Evolutionary conservation across 2,113 vertebrate species (phyloP).

Genomic region (Xiphorhynchus elegans): DNA sequence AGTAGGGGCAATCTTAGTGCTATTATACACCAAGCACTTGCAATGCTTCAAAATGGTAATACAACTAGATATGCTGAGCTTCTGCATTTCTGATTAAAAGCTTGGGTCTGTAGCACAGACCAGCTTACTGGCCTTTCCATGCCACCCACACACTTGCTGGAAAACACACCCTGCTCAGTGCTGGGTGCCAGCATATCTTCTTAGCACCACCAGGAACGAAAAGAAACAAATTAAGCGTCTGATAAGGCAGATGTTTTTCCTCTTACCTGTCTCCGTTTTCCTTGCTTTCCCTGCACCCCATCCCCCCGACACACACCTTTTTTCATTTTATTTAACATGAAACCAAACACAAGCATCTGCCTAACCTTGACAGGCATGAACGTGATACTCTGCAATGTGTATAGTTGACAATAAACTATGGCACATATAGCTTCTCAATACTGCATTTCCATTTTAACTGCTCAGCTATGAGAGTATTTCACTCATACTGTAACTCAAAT

Average conservation of each 20-base stretch:
- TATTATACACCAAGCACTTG: neutral
- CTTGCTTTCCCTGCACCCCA: neutral
- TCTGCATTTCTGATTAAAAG: slow-evolving; percentile 5
- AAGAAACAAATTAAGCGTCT: neutral
- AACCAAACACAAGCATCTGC: neutral
- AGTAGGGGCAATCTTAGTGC: slow-evolving; percentile 27
- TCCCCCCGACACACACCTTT: no score
- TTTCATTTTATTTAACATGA: neutral
- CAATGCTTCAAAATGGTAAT: slow-evolving; percentile 8
- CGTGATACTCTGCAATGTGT: neutral
- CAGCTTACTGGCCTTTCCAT: neutral
- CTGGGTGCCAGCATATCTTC: neutral
- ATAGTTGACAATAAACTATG: slow-evolving; percentile 48
- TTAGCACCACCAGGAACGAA: neutral
- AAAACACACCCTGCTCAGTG: neutral
- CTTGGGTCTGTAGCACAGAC: neutral
- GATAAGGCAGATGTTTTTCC: neutral
- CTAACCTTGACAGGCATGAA: slow-evolving; percentile 48
- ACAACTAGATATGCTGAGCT: slow-evolving; percentile 40
- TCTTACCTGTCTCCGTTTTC: neutral
- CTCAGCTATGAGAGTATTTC: slow-evolving; percentile 55
- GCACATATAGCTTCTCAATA: neutral
- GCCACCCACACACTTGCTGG: neutral
- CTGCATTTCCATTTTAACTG: slow-evolving; percentile 61
- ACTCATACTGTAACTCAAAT: slow-evolving; percentile 61